These are phyloP conservation scores for Eilema griseolum DNA, from an alignment of 2,888 invertebrate species.

Conservation along the genomic window DNA sequence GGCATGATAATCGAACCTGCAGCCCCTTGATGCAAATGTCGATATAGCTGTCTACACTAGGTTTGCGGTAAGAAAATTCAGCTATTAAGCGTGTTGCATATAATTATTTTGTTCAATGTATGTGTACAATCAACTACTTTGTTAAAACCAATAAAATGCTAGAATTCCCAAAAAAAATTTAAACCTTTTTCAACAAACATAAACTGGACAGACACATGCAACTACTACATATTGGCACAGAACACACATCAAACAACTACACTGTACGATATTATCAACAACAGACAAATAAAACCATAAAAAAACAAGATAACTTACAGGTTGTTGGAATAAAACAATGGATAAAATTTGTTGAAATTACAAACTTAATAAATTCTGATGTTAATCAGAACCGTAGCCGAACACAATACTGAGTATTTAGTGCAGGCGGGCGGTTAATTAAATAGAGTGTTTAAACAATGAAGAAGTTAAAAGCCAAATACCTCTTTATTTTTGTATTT, in stretches of 20 bases:
- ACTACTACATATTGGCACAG: background rate
- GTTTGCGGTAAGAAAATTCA: background rate
- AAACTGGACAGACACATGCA: background rate
- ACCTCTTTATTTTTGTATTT: slow-evolving; percentile 62
- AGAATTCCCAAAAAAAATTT: background rate
- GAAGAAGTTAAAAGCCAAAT: slow-evolving; percentile 56
- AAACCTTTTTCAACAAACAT: background rate
- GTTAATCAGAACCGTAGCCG: slow-evolving; percentile 37
- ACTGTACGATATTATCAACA: background rate
- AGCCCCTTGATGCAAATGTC: too few species aligned
- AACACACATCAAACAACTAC: too few species aligned
- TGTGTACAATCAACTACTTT: too few species aligned
- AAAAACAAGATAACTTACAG: background rate
- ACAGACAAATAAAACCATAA: background rate
- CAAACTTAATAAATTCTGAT: slow-evolving; percentile 26
- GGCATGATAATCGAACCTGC: background rate
- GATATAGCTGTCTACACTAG: background rate
- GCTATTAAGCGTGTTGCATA: too few species aligned
- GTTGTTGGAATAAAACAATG: background rate
- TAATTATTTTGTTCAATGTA: too few species aligned
- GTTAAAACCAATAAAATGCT: background rate
- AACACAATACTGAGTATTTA: slow-evolving; percentile 52
- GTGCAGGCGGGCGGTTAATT: slow-evolving; percentile 52
- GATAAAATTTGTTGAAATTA: background rate
- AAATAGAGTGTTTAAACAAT: slow-evolving; percentile 65